Evolutionary conservation across 2,888 invertebrate species (phyloP).

Genomic region (Sminthurides aquaticus): DNA sequence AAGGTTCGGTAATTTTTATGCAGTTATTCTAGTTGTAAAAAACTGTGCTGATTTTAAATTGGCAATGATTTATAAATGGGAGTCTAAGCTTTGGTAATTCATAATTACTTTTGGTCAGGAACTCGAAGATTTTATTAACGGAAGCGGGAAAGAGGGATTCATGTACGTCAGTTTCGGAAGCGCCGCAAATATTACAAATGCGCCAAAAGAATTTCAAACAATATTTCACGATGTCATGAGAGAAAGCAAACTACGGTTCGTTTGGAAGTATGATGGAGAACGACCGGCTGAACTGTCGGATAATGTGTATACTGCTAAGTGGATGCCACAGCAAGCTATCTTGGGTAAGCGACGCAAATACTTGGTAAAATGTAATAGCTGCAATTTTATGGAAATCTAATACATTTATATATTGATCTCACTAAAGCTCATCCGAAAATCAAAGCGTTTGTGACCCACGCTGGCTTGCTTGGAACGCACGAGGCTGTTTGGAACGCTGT

Average conservation of each 20-base stretch:
- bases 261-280: constrained; percentile 33
- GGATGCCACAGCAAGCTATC: constrained; percentile 36
- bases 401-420: constrained; percentile 5
- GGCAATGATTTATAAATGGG: neutral
- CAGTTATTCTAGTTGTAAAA: no score
- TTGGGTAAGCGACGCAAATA: constrained; percentile 19
- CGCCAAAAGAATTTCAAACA: constrained; percentile 20
- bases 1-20: constrained; percentile 11
- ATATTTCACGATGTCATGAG: constrained; percentile 16
- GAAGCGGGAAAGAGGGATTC: constrained; percentile 30
- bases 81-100: neutral
- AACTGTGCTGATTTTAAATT: neutral
- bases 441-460: constrained; percentile 58
- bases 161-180: constrained; percentile 41
- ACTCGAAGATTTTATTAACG: constrained; percentile 32
- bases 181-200: constrained; percentile 33
- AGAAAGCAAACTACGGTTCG: constrained; percentile 20
- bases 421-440: constrained; percentile 54
- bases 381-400: neutral
- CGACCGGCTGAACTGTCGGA: constrained; percentile 26
- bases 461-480: constrained; percentile 58
- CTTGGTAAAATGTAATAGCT: neutral
- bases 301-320: constrained; percentile 26
- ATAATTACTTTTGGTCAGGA: constrained; percentile 21
- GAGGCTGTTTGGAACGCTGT: constrained; percentile 58